phyloP scores from a whole-genome alignment of 2,797 vertebrate species.

The Hemibagrus guttatus region DNA sequence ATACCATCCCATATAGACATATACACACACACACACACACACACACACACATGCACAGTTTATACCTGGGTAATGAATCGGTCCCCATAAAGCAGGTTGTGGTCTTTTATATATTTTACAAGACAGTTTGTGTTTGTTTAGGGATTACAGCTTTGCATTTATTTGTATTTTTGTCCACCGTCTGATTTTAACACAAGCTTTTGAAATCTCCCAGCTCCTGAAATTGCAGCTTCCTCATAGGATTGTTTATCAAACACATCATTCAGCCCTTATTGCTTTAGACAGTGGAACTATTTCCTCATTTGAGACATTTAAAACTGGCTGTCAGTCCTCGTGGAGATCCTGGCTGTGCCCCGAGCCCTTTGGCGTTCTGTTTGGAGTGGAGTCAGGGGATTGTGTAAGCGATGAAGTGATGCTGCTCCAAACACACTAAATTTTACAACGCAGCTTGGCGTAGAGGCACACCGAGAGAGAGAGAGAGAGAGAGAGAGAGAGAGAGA shows the following conservation, averaged over 20 bases:
- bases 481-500: not conserved
- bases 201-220: not conserved
- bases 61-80: not conserved
- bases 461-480: not conserved
- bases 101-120: not conserved
- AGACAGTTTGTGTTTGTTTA: not conserved
- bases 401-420: not conserved
- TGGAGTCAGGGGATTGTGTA: not conserved
- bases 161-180: not conserved
- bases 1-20: no score
- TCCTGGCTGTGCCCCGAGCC: not conserved
- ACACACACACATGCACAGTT: not conserved
- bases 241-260: not conserved
- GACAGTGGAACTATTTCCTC: not conserved
- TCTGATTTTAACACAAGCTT: not conserved
- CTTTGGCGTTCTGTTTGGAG: not conserved
- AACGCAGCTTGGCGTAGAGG: not conserved
- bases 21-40: not conserved
- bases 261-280: slow-evolving; percentile 3
- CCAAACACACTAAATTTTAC: not conserved
- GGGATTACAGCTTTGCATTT: not conserved
- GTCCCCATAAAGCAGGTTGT: not conserved
- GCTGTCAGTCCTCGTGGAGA: not conserved
- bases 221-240: not conserved
- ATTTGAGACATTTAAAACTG: not conserved